Percentiles rank a stretch among this genome's conserved stretches.
Evolutionary conservation across 2,113 vertebrate genomes (phyloP).

Genomic region (Entomyzon cyanotis): DNA sequence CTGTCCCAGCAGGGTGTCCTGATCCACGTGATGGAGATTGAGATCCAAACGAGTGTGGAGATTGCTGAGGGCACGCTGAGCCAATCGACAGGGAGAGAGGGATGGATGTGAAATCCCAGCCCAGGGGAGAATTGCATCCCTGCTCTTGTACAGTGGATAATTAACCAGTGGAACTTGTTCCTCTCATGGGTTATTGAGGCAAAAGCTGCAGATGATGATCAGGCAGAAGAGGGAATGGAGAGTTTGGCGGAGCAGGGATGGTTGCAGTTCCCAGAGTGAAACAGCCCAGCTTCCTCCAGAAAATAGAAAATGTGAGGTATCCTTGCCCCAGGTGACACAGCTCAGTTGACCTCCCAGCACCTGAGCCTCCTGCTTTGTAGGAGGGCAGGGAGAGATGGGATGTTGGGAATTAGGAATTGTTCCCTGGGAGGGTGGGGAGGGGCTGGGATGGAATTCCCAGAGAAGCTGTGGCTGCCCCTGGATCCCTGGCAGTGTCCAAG

Average conservation of each 20-base stretch:
- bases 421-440: neutral
- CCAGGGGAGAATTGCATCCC: neutral
- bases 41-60: neutral
- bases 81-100: neutral
- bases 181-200: neutral
- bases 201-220: slow-evolving; percentile 5
- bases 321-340: neutral
- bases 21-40: neutral
- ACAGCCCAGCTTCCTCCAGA: neutral
- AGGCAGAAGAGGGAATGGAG: neutral
- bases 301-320: neutral
- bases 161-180: slow-evolving; percentile 14
- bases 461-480: neutral
- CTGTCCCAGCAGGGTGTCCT: neutral
- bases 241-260: neutral
- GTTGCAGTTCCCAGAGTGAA: neutral
- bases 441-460: neutral
- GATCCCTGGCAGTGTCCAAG: neutral
- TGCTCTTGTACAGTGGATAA: neutral
- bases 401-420: neutral
- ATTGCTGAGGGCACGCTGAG: neutral
- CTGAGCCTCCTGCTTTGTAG: neutral
- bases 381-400: neutral
- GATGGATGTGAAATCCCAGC: neutral
- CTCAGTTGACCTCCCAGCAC: neutral